Percentiles rank a stretch among this genome's conserved stretches.
phyloP scores from a whole-genome alignment of 2,797 vertebrate genomes.

The Tokudaia tokunoshimensis region DNA sequence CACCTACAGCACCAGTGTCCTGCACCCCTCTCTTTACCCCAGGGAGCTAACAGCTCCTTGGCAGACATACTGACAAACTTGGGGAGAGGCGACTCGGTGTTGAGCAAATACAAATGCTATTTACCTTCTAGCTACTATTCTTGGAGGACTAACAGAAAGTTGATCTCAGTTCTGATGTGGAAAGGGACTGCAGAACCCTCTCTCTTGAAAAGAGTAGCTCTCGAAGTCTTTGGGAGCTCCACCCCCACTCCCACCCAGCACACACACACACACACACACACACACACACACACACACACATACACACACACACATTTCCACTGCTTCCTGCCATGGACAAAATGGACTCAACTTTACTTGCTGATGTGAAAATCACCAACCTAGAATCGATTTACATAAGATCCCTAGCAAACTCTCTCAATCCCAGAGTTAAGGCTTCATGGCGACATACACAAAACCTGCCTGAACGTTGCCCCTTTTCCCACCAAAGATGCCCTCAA shows the following conservation, averaged over 20 bases:
- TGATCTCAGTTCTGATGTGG: constrained; percentile 25
- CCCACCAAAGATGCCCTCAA: neutral
- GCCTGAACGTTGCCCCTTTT: neutral
- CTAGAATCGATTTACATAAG: neutral
- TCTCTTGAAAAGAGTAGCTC: neutral
- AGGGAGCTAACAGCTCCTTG: constrained; percentile 38
- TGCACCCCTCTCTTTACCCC: neutral
- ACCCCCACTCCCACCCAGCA: neutral
- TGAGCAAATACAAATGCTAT: constrained; percentile 77
- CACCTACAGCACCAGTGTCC: neutral
- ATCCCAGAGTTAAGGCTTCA: neutral
- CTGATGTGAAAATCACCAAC: neutral
- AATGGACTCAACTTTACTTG: neutral
- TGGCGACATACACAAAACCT: neutral
- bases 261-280: neutral
- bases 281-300: neutral
- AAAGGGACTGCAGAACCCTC: neutral
- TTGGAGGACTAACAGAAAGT: constrained; percentile 16
- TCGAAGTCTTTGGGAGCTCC: neutral
- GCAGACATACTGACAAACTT: constrained; percentile 32
- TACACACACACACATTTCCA: neutral
- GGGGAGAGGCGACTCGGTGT: constrained; percentile 50
- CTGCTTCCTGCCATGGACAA: neutral
- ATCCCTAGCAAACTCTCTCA: neutral
- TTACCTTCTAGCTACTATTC: constrained; percentile 71